A percentile compares a stretch with the other conserved stretches of the same genome.
Evolutionary conservation across 2,797 vertebrate species (phyloP).

Genomic region (Lithobates sylvaticus): DNA sequence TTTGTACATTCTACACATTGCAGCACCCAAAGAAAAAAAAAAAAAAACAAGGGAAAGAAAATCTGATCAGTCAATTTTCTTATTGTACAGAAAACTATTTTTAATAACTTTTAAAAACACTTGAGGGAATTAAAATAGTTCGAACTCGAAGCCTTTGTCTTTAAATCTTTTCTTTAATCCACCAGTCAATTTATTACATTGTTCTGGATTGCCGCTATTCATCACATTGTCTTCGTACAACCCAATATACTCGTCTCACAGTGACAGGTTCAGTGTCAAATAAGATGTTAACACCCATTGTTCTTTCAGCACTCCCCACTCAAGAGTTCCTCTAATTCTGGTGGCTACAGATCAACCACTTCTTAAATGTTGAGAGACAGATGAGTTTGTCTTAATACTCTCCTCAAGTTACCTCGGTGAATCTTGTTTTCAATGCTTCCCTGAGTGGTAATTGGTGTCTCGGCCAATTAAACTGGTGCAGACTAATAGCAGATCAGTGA

Average conservation of each 20-base stretch:
- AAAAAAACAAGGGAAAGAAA: too few relatives aligned
- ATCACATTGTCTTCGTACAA: neutral
- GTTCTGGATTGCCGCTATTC: neutral
- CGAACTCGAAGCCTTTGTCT: neutral
- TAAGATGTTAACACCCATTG: neutral
- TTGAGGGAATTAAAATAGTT: neutral
- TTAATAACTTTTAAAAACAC: neutral
- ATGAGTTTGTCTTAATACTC: neutral
- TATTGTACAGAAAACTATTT: neutral
- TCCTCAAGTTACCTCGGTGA: neutral
- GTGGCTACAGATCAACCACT: neutral
- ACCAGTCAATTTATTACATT: neutral
- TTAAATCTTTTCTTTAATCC: neutral
- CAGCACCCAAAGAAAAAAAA: neutral
- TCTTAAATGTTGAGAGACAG: conserved; percentile 19
- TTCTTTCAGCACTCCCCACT: neutral
- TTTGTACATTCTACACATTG: neutral
- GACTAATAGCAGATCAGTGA: neutral
- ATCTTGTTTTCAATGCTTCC: neutral
- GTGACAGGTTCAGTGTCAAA: conserved; percentile 14
- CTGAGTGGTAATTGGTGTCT: conserved; percentile 2
- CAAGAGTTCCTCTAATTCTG: neutral
- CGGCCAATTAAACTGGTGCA: neutral
- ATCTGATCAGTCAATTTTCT: neutral
- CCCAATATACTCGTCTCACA: neutral